Evolutionary conservation across 2,797 vertebrate genomes (phyloP).

Genomic region (Eulemur coronatus): DNA sequence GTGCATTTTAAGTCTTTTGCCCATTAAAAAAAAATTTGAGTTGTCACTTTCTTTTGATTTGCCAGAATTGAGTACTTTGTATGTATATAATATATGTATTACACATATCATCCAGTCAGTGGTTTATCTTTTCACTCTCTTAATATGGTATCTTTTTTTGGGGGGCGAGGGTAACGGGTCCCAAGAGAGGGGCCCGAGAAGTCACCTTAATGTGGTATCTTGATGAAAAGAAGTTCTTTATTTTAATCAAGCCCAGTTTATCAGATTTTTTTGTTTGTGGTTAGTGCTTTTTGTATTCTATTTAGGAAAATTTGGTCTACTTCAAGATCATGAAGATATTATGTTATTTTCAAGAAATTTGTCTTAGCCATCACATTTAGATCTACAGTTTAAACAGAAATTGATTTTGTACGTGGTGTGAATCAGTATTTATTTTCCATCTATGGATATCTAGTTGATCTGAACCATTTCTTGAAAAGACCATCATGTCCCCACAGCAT

Average conservation of each 20-base stretch:
- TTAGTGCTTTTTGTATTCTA: not conserved
- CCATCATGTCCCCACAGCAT: not conserved
- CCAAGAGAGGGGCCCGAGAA: too few relatives aligned
- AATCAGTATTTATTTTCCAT: not conserved
- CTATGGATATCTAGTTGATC: not conserved
- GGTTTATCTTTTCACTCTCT: not conserved
- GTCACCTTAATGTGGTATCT: not conserved
- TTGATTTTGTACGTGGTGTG: not conserved
- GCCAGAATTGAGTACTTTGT: not conserved
- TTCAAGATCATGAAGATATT: not conserved
- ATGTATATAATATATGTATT: not conserved
- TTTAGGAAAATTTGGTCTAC: not conserved
- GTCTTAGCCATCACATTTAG: not conserved
- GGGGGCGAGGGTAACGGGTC: too few relatives aligned
- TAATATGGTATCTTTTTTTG: not conserved
- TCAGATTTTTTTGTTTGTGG: not conserved
- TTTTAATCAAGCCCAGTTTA: not conserved
- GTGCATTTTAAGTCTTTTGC: not conserved
- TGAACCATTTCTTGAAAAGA: not conserved
- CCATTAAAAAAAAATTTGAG: not conserved
- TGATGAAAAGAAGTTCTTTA: not conserved
- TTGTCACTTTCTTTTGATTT: not conserved
- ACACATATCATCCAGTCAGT: too few relatives aligned
- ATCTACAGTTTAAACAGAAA: not conserved
- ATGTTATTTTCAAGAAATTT: not conserved